phyloP scores from a whole-genome alignment of 2,888 invertebrate species.

The Phyllotreta striolata region DNA sequence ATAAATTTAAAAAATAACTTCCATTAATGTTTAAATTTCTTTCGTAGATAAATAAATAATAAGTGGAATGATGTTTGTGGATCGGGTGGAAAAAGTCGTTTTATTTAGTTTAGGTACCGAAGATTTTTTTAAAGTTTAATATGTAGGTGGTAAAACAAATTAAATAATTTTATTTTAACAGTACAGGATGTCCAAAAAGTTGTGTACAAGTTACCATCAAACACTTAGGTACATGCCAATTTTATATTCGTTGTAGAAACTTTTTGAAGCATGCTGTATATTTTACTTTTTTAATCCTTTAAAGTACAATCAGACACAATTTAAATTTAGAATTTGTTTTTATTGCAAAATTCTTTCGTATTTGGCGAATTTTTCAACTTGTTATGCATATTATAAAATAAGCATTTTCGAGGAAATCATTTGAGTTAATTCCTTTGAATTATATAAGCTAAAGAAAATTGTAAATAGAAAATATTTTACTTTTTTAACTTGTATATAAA shows the following conservation, averaged over 20 bases:
- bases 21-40: slow-evolving; percentile 23
- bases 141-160: no score
- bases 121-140: slow-evolving; percentile 11
- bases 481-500: slow-evolving; percentile 41
- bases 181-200: neutral
- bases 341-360: no score
- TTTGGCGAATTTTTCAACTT: no score
- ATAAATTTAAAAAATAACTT: slow-evolving; percentile 22
- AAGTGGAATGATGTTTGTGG: slow-evolving; percentile 25
- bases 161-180: slow-evolving; percentile 4
- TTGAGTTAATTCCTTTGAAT: slow-evolving; percentile 8
- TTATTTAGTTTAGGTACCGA: slow-evolving; percentile 20
- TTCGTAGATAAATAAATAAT: slow-evolving; percentile 20
- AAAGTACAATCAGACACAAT: no score
- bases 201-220: no score
- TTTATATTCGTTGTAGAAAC: no score
- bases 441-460: slow-evolving; percentile 30
- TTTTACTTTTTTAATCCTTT: no score
- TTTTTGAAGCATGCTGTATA: no score
- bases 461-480: slow-evolving; percentile 37
- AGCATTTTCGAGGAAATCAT: slow-evolving; percentile 14
- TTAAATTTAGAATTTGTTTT: no score
- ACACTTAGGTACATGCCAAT: no score
- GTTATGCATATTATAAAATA: no score
- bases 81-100: slow-evolving; percentile 25